Percentiles rank a stretch among this genome's conserved stretches.
Evolutionary conservation across 2,888 invertebrate genomes (phyloP).

Genomic region (Lissonota sp.): DNA sequence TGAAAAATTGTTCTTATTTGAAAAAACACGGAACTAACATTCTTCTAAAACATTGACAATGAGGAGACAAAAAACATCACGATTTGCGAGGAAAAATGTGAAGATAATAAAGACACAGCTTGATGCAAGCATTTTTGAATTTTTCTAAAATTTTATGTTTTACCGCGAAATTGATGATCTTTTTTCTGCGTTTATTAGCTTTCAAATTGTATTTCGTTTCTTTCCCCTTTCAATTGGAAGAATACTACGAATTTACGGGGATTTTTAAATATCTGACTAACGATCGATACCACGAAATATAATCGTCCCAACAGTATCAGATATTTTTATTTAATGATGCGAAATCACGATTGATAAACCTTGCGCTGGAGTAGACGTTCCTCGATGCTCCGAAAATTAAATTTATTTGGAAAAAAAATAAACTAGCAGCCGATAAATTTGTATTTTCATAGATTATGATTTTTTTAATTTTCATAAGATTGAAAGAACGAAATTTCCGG

Average conservation of each 20-base stretch:
- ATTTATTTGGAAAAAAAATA: no score
- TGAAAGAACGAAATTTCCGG: no score
- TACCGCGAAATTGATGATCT: constrained; percentile 26
- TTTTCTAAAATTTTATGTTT: background rate
- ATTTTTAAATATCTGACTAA: constrained; percentile 19
- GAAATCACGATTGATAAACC: no score
- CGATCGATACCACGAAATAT: constrained; percentile 14
- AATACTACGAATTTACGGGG: constrained; percentile 25
- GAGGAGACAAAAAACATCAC: background rate
- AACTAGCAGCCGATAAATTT: no score
- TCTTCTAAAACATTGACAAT: background rate
- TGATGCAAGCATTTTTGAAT: constrained; percentile 47
- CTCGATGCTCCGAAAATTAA: no score
- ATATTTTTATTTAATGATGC: background rate
- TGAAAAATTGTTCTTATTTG: no score
- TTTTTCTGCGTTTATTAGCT: constrained; percentile 51
- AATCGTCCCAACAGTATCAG: constrained; percentile 45
- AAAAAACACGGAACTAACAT: constrained; percentile 4
- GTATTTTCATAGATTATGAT: no score
- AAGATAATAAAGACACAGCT: constrained; percentile 31
- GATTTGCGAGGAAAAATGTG: background rate
- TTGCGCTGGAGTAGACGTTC: no score
- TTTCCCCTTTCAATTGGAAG: constrained; percentile 28
- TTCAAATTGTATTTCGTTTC: background rate
- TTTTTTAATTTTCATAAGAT: no score